Base-by-base conservation (phyloP, 2,888 invertebrate genomes). In the Galerucella nymphaeae region DNA sequence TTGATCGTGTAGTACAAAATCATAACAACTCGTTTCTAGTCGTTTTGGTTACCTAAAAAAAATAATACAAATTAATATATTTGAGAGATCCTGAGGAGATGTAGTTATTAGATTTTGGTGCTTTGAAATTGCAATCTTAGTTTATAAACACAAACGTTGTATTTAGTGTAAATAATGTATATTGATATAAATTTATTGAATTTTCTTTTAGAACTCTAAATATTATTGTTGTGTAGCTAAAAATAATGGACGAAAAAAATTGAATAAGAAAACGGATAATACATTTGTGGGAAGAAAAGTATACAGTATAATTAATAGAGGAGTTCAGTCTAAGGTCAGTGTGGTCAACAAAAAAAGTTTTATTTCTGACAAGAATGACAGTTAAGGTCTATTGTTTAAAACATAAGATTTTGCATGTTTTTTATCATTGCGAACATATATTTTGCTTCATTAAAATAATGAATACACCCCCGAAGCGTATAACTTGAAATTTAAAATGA, bases 1-100 rank as follows among this genome's bases (percentile, higher is more conserved):
- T 38, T 38, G 30, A 38, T 38, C 8, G 8, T 38, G 30, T 38
- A 38, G 9, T 38, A 38, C 30, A 38, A 38, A 38, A 38, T 38
- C 30, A 5, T 6, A 38, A 38, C 30, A 5, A 38, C 30, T 38
- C 30, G 30, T 38, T 53, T 53, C 53, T 53, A 53, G 53, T 53
- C 53, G 53, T 9, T 53, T 53, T 38, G 9, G 18, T 53, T 53
- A 53, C 53, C 53, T 53, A 53, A 53, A 53, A 16, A 53, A 53
- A 16, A 9, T n/a, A 23, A 23, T 18, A 38, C 9, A 53, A 53
- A 10, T 53, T 10, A 53, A 53, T 50, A 50, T 45, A 45, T 45
- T 45, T 45, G 45, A 11, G 13, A 13, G 45, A 45, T 45, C 11
- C 4, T 0, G 45, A 48, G n/a, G n/a, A 48, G n/a, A n/a, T 48